Percentiles rank a stretch among this genome's conserved stretches.
Conservation (phyloP, 2,797 vertebrate species). For the Gambusia yucatana region DNA sequence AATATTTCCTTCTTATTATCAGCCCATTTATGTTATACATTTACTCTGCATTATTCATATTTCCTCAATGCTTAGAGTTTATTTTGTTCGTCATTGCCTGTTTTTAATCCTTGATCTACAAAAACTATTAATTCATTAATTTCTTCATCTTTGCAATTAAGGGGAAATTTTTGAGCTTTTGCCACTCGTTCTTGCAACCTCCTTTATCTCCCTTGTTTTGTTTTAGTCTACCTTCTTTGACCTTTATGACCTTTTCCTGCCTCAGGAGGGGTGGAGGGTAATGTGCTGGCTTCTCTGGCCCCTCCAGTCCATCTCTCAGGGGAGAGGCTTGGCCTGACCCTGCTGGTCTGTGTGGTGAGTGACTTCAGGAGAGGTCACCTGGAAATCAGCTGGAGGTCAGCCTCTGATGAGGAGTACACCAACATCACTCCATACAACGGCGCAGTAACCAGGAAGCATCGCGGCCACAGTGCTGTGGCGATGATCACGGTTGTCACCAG, state of each 20-base stretch:
- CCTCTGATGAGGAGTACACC: conserved; percentile 39
- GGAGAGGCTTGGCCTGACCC: conserved; percentile 72
- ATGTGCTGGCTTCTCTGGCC: conserved; percentile 69
- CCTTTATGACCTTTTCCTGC: not conserved
- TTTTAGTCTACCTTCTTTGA: not conserved
- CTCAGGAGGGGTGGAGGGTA: conserved; percentile 57
- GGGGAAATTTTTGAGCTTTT: not conserved
- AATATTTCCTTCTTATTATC: not conserved
- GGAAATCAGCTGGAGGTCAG: conserved; percentile 76
- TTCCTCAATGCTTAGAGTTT: not conserved
- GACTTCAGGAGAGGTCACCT: conserved; percentile 72
- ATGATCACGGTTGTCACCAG: conserved; percentile 71
- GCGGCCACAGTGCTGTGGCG: conserved; percentile 52
- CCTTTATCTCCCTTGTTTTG: not conserved
- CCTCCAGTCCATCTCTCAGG: conserved; percentile 79
- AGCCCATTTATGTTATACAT: not conserved
- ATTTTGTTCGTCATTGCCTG: not conserved
- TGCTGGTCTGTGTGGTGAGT: conserved; percentile 81
- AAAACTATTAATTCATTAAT: not conserved
- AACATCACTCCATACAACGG: conserved; percentile 40
- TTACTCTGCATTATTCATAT: not conserved
- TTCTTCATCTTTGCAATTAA: not conserved
- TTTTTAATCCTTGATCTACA: too few relatives aligned
- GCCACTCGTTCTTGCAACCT: not conserved
- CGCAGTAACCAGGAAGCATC: conserved; percentile 45